Evolutionary conservation across 2,113 vertebrate genomes (phyloP), one percentile per base, ranked within the genome.

Genomic region (Polypterus senegalus): DNA sequence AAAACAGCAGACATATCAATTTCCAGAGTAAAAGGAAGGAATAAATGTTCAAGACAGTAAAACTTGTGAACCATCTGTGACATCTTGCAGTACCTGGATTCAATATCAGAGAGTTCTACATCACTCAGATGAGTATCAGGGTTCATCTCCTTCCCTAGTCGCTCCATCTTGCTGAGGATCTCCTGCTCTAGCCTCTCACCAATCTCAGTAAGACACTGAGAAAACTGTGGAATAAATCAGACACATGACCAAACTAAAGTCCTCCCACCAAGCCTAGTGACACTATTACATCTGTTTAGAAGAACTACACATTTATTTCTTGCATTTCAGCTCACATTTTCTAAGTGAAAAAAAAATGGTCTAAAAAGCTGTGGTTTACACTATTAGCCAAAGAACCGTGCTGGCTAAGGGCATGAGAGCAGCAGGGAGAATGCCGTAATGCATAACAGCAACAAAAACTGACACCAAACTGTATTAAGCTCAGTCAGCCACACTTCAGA

Each of bases 71-170:
- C 43, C 7, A 7, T 3, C 27, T 74, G 55, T 27, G 27, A 27
- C 27, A 27, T 27, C 27, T 27, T 27, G 4, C 6, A 8, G 1
- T 69, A 97, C 94, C 92, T 94, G 65, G 90, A 92, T 76, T 97
- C 93, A 1, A 97, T 72, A 60, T 94, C 91, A 5, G 88, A 92
- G 5, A 86, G 64, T 8, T 83, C 83, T 56, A 92, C 59, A 1
- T 77, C 72, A 0, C 70, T 80, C 75, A 88, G 84, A 5, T 61
- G 69, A 58, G 62, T 9, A 1, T 81, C 71, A 0, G 73, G 69
- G 58, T 79, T 76, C 0, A 62, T 46, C 45, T 85, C 73, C 64
- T 11, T 59, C 49, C 85, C 80, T 59, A 83, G 64, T 61, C 71
- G 71, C 53, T 61, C 68, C 71, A 80, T 71, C 54, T 83, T 86